phyloP scores from a whole-genome alignment of 2,888 invertebrate species.

The Drosophila yooni region DNA sequence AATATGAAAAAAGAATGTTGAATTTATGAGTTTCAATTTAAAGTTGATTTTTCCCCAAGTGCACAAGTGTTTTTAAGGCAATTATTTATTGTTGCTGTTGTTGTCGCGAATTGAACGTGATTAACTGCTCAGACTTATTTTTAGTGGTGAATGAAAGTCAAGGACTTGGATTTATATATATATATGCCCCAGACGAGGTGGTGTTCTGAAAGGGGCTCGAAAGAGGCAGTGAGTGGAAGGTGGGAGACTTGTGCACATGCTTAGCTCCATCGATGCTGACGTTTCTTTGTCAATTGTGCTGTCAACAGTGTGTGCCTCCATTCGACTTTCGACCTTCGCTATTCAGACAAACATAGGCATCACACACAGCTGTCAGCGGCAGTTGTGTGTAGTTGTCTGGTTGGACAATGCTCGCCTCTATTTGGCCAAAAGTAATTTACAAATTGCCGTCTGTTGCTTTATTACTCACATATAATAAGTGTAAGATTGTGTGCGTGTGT shows the following conservation, averaged over 20 bases:
- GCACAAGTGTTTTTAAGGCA: slow-evolving; percentile 60
- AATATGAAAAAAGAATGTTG: not conserved
- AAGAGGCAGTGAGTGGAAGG: not conserved
- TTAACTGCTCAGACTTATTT: slow-evolving; percentile 68
- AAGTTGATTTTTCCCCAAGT: not conserved
- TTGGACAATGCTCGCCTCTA: slow-evolving; percentile 45
- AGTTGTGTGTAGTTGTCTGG: slow-evolving; percentile 46
- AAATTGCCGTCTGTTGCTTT: slow-evolving; percentile 50
- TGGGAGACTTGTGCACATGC: slow-evolving; percentile 16
- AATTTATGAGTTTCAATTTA: not conserved
- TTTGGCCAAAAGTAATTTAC: slow-evolving; percentile 59
- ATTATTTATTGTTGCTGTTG: slow-evolving; percentile 43
- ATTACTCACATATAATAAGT: slow-evolving; percentile 33
- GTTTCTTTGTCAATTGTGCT: slow-evolving; percentile 47
- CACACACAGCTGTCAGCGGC: slow-evolving; percentile 49
- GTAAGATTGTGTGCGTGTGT: not conserved
- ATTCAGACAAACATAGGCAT: slow-evolving; percentile 22
- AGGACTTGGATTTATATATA: slow-evolving; percentile 19
- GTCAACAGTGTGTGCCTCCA: slow-evolving; percentile 46
- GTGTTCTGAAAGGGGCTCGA: not conserved
- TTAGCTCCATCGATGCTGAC: slow-evolving; percentile 42
- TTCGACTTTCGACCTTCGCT: slow-evolving; percentile 49
- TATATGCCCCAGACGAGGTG: not conserved
- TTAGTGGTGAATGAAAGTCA: slow-evolving; percentile 25
- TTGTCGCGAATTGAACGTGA: slow-evolving; percentile 35